These are phyloP conservation scores for Papilio xuthus DNA, from an alignment of 1,140 invertebrate genomes.

Conservation along the genomic window DNA sequence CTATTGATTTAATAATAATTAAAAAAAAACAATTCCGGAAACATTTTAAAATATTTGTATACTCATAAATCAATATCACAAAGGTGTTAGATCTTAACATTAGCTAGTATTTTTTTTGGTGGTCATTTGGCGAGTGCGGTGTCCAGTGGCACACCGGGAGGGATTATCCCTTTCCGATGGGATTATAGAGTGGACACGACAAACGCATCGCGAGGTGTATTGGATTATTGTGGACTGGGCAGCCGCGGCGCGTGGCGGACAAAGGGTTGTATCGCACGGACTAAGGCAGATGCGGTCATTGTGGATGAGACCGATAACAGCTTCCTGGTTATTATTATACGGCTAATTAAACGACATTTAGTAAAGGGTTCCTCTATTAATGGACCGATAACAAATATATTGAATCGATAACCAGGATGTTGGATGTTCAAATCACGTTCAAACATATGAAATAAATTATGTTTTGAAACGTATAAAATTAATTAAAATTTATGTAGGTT, in stretches of 20 bases:
- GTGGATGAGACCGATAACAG: slow-evolving; percentile 36
- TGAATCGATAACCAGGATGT: too few relatives aligned
- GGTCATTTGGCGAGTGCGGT: slow-evolving; percentile 55
- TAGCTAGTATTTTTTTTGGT: slow-evolving; percentile 33
- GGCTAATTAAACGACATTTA: slow-evolving; percentile 35
- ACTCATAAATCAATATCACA: background rate
- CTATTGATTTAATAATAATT: background rate
- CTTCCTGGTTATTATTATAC: slow-evolving; percentile 48
- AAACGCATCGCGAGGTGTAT: slow-evolving; percentile 64
- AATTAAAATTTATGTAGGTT: too few relatives aligned
- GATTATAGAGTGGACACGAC: slow-evolving; percentile 67
- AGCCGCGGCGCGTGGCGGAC: slow-evolving; percentile 46
- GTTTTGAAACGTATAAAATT: too few relatives aligned
- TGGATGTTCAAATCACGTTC: too few relatives aligned
- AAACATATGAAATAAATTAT: too few relatives aligned
- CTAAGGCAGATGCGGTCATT: slow-evolving; percentile 46
- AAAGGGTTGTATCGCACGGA: slow-evolving; percentile 2
- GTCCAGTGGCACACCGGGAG: slow-evolving; percentile 38
- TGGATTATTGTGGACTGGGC: slow-evolving; percentile 60
- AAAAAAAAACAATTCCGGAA: background rate
- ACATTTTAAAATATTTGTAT: slow-evolving; percentile 7
- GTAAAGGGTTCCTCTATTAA: slow-evolving; percentile 9
- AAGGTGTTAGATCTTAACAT: background rate
- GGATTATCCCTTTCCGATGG: slow-evolving; percentile 68
- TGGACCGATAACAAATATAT: background rate